These are phyloP conservation scores for Agrilus biguttatus DNA, from an alignment of 2,888 invertebrate species.

Conservation along the genomic window DNA sequence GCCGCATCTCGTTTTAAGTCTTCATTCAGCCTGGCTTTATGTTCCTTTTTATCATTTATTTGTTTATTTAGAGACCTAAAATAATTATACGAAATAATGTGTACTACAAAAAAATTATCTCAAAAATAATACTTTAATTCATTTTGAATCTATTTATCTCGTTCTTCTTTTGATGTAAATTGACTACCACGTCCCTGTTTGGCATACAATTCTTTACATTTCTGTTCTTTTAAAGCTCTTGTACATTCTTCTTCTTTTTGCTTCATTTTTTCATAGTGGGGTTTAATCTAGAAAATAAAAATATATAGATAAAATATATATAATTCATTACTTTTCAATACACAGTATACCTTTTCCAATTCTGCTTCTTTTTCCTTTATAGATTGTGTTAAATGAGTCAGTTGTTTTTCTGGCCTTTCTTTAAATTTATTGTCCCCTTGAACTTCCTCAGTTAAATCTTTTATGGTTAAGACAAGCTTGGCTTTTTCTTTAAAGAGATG, in stretches of 20 bases:
- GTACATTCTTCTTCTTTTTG: constrained; percentile 87
- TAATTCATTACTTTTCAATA: not conserved
- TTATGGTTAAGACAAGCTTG: constrained; percentile 85
- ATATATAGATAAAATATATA: not conserved
- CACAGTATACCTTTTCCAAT: constrained; percentile 47
- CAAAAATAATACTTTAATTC: constrained; percentile 59
- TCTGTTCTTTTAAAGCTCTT: constrained; percentile 81
- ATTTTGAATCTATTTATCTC: constrained; percentile 93
- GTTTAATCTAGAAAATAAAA: constrained; percentile 43
- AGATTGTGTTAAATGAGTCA: constrained; percentile 72
- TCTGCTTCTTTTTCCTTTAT: constrained; percentile 84
- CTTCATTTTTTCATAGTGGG: constrained; percentile 87
- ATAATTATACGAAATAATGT: constrained; percentile 5
- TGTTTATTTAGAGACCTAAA: constrained; percentile 74
- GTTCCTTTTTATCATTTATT: constrained; percentile 89
- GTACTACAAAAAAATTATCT: not conserved
- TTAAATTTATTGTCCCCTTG: constrained; percentile 90
- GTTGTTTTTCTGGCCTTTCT: constrained; percentile 77
- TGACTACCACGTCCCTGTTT: constrained; percentile 96
- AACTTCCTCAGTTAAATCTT: constrained; percentile 90
- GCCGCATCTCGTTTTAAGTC: constrained; percentile 76
- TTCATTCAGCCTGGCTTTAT: constrained; percentile 72
- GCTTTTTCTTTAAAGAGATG: constrained; percentile 88
- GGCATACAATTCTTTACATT: constrained; percentile 91
- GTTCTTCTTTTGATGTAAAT: constrained; percentile 84